phyloP scores from a whole-genome alignment of 2,797 vertebrate genomes.

The Macropodus opercularis region DNA sequence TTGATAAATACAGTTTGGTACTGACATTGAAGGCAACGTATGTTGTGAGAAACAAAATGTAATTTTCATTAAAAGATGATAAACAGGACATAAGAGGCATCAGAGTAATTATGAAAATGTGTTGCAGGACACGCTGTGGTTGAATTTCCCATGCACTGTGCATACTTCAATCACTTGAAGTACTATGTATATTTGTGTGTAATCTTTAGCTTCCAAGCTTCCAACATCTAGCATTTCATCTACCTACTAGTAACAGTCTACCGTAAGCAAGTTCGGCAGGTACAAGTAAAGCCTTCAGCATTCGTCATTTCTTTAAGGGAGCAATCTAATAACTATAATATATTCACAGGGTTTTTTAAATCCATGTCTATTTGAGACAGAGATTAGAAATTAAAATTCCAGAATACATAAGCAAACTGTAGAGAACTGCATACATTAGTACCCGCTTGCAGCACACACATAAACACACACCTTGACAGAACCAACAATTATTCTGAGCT shows the following conservation, averaged over 20 bases:
- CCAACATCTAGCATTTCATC: constrained; percentile 9
- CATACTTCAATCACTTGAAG: constrained; percentile 3
- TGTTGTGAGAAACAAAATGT: background rate
- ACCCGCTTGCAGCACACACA: constrained; percentile 8
- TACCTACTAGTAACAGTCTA: constrained; percentile 9
- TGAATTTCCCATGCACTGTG: background rate
- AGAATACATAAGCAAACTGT: constrained; percentile 7
- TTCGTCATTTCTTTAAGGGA: constrained; percentile 13
- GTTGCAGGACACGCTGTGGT: background rate
- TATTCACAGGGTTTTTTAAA: too few species aligned
- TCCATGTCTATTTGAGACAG: constrained; percentile 6
- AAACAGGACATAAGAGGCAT: background rate
- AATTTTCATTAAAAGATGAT: too few species aligned
- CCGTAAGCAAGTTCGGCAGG: constrained; percentile 3
- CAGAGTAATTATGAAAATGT: background rate
- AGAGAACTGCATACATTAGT: constrained; percentile 10
- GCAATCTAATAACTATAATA: constrained; percentile 11
- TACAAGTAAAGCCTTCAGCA: constrained; percentile 9
- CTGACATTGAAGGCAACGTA: constrained; percentile 1
- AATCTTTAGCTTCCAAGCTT: background rate
- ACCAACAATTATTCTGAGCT: constrained; percentile 37
- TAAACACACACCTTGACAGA: constrained; percentile 38
- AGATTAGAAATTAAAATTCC: constrained; percentile 28
- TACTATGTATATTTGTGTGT: constrained; percentile 7
- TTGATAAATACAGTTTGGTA: constrained; percentile 48